Percentiles rank a stretch among this genome's conserved stretches.
phyloP scores from a whole-genome alignment of 2,888 invertebrate species.

The Erpobdella octoculata region DNA sequence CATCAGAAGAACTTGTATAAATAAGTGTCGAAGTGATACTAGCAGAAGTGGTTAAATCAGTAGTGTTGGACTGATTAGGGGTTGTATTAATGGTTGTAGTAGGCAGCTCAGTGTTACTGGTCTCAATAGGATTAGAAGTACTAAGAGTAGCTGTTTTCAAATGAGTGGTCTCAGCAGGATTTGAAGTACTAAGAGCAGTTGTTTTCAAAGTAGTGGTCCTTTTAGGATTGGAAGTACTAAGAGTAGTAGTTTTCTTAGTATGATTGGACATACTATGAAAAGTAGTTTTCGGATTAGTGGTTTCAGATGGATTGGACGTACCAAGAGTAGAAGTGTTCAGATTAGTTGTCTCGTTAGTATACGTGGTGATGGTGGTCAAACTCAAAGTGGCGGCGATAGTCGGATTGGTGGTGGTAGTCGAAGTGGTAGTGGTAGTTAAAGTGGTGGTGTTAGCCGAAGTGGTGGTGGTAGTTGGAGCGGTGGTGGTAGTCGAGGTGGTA shows the following conservation, averaged over 20 bases:
- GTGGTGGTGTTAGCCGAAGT: background rate
- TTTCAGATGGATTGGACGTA: no score
- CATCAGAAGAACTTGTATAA: background rate
- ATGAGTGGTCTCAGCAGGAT: background rate
- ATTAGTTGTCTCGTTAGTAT: no score
- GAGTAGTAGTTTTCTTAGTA: no score
- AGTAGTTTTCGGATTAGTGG: background rate
- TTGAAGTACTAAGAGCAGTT: background rate
- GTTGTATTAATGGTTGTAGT: background rate
- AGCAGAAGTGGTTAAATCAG: background rate
- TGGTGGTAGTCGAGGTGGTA: background rate
- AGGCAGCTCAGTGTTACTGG: no score
- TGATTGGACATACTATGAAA: background rate
- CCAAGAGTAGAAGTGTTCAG: no score
- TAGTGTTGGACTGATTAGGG: background rate
- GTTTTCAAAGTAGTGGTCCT: background rate
- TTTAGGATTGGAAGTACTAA: background rate
- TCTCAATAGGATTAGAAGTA: background rate
- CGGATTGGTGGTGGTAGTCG: background rate
- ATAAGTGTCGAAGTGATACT: background rate
- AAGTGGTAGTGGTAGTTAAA: background rate
- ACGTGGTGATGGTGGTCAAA: background rate
- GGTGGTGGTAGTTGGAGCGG: background rate
- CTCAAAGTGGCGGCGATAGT: background rate
- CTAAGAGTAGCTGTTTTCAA: background rate